Conservation (phyloP, 2,888 invertebrate species). For the Xiphydria camelus region DNA sequence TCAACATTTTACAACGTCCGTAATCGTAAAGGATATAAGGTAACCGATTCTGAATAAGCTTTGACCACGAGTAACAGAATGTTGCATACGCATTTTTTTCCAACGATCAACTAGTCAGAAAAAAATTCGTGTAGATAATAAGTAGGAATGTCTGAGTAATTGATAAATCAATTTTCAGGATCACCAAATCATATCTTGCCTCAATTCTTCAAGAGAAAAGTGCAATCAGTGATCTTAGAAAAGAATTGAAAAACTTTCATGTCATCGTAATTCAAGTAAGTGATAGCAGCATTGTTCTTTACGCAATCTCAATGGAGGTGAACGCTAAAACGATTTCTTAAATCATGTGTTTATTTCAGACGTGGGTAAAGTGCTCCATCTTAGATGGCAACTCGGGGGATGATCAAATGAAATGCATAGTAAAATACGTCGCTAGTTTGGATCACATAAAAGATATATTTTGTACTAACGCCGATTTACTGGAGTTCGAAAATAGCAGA, state of each 20-base stretch:
- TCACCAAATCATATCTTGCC: conserved; percentile 41
- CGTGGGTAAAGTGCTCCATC: conserved; percentile 50
- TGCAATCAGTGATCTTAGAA: conserved; percentile 33
- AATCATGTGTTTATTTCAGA: conserved; percentile 28
- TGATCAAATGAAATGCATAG: conserved; percentile 34
- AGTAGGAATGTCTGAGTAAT: too few species aligned
- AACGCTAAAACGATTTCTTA: conserved; percentile 5
- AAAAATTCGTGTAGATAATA: too few species aligned
- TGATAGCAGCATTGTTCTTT: background rate
- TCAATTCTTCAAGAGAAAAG: conserved; percentile 35
- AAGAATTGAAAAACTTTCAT: conserved; percentile 42
- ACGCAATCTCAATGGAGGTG: background rate
- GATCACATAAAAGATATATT: conserved; percentile 43
- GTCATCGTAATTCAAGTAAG: conserved; percentile 44
- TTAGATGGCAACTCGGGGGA: conserved; percentile 33
- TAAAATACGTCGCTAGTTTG: conserved; percentile 35
- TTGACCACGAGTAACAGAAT: too few species aligned
- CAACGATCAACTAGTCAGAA: too few species aligned
- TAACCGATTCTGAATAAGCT: too few species aligned
- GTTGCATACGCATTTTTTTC: conserved; percentile 3
- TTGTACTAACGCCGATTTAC: conserved; percentile 26
- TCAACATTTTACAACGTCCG: conserved; percentile 47
- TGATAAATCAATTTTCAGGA: too few species aligned
- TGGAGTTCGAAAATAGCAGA: conserved; percentile 36
- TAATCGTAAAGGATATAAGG: conserved; percentile 50